Percentiles rank a stretch among this genome's conserved stretches.
phyloP scores from a whole-genome alignment of 53 echinoderm and acorn worm species.

The Luidia sarsii region DNA sequence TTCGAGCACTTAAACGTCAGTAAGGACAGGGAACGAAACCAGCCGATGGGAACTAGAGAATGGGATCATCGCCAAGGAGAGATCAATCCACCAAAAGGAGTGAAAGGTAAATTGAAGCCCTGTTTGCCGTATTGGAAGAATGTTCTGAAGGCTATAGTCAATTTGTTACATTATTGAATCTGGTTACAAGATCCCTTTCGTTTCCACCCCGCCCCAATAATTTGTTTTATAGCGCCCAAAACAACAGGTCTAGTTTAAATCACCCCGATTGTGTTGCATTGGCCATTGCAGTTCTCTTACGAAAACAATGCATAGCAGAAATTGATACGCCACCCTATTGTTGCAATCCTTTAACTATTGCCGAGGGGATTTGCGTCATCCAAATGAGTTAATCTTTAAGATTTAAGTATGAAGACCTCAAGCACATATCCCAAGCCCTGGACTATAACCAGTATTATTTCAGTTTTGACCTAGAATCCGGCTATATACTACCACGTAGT shows the following conservation, averaged over 20 bases:
- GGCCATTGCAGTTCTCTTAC: background rate
- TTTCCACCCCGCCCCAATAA: background rate
- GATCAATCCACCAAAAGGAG: conserved; percentile 11
- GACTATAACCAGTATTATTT: background rate
- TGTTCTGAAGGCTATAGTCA: conserved; percentile 13
- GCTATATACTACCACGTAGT: no score
- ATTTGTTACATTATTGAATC: conserved; percentile 12
- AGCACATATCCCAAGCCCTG: background rate
- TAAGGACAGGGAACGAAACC: conserved; percentile 19
- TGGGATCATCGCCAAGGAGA: conserved; percentile 20
- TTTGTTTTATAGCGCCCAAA: conserved; percentile 31
- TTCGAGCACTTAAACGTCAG: background rate
- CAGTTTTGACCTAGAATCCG: background rate
- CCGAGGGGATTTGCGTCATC: conserved; percentile 14
- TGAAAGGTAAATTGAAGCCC: conserved; percentile 47
- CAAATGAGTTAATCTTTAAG: conserved; percentile 1
- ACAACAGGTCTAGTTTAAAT: conserved; percentile 19
- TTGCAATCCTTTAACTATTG: conserved; percentile 10
- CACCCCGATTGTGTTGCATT: conserved; percentile 10
- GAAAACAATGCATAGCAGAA: background rate
- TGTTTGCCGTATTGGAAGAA: conserved; percentile 28
- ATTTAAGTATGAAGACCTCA: conserved; percentile 14
- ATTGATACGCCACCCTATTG: background rate
- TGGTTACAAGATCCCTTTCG: conserved; percentile 34
- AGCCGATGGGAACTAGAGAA: conserved; percentile 12